Conservation (phyloP, 2,113 vertebrate species). For the Crotalus helleri region DNA sequence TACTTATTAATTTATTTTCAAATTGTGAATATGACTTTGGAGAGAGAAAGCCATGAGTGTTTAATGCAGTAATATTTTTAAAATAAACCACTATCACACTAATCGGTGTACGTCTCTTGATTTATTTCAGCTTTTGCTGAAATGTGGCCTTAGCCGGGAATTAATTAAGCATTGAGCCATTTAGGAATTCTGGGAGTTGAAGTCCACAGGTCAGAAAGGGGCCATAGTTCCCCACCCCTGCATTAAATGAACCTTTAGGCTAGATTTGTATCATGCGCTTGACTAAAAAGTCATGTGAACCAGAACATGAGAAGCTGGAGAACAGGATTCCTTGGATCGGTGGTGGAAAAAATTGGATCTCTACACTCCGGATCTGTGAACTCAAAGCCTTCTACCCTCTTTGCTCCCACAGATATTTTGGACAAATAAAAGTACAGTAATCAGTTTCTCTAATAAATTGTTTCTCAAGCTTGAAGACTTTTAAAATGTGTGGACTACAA, state of each 20-base stretch:
- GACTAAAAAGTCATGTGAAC: neutral
- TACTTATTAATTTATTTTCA: slow-evolving; percentile 24
- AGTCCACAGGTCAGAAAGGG: neutral
- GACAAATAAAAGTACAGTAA: neutral
- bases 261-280: neutral
- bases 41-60: slow-evolving; percentile 10
- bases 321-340: neutral
- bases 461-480: neutral
- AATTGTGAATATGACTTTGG: slow-evolving; percentile 21
- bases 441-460: neutral
- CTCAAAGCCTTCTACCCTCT: neutral
- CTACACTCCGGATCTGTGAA: neutral
- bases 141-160: neutral
- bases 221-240: neutral
- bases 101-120: neutral
- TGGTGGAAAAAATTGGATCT: neutral
- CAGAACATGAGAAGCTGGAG: neutral
- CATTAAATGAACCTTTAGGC: neutral
- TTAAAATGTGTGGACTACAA: neutral
- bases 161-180: neutral
- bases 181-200: neutral
- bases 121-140: neutral
- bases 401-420: neutral
- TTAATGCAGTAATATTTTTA: slow-evolving; percentile 11
- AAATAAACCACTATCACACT: neutral